Conservation (phyloP, 2,113 vertebrate species). For the Glaucidium brasilianum region DNA sequence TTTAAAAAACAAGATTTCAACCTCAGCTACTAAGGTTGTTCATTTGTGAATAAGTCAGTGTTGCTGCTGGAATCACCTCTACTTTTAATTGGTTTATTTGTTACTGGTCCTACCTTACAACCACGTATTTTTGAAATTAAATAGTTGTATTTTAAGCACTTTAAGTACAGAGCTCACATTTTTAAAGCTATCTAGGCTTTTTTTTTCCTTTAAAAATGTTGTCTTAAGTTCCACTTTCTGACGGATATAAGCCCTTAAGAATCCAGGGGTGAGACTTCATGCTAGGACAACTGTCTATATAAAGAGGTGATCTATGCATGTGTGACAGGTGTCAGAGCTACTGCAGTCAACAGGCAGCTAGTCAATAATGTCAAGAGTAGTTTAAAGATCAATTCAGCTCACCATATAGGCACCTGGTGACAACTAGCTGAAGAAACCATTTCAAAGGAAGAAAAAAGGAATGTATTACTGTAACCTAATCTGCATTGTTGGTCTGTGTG, state of each 20-base stretch:
- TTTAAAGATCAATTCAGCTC: not conserved
- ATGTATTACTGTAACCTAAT: not conserved
- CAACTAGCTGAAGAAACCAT: not conserved
- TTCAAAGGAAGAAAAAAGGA: not conserved
- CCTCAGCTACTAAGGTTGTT: not conserved
- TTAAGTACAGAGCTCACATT: not conserved
- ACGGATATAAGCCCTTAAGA: not conserved
- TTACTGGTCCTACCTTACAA: not conserved
- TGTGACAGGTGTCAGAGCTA: not conserved
- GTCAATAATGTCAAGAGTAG: not conserved
- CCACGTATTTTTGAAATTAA: not conserved
- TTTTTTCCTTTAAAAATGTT: not conserved
- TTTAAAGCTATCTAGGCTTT: not conserved
- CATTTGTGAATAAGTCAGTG: not conserved
- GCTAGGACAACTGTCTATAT: not conserved
- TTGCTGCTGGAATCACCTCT: not conserved
- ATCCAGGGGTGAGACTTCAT: not conserved
- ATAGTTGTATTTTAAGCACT: not conserved
- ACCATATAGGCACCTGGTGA: not conserved
- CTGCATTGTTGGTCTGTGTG: not conserved
- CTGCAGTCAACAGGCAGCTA: not conserved
- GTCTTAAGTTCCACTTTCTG: not conserved
- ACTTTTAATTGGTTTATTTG: not conserved
- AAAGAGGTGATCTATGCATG: not conserved
- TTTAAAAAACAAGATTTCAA: not conserved